phyloP scores from a whole-genome alignment of 2,797 vertebrate genomes.

The Oreortyx pictus region DNA sequence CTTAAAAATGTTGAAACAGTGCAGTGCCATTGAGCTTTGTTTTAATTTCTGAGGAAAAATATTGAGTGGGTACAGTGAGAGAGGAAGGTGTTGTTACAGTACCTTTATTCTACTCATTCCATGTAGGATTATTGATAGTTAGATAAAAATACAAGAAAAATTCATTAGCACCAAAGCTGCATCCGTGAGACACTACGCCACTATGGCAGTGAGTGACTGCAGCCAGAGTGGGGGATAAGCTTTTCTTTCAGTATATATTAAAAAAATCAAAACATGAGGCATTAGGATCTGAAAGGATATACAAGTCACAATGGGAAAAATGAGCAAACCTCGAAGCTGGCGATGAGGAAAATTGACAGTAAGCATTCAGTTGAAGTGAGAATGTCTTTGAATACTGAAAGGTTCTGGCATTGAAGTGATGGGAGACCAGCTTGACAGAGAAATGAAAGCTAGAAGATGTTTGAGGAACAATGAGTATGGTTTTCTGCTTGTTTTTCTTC shows the following conservation, averaged over 20 bases:
- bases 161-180: neutral
- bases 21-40: neutral
- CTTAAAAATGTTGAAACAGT: neutral
- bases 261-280: neutral
- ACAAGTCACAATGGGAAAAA: neutral
- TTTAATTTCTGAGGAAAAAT: neutral
- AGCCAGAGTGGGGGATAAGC: too few relatives aligned
- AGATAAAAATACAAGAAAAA: rapidly evolving
- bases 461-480: neutral
- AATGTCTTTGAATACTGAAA: neutral
- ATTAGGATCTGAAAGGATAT: neutral
- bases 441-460: neutral
- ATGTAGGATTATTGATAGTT: neutral
- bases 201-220: neutral
- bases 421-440: neutral
- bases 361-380: neutral
- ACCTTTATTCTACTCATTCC: neutral
- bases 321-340: neutral
- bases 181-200: neutral
- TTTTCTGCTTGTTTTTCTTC: neutral
- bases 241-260: neutral
- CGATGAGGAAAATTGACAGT: neutral
- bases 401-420: neutral
- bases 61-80: neutral
- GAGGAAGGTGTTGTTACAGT: neutral